Evolutionary conservation across 2,888 invertebrate genomes (phyloP).

Genomic region (Patella pellucida): DNA sequence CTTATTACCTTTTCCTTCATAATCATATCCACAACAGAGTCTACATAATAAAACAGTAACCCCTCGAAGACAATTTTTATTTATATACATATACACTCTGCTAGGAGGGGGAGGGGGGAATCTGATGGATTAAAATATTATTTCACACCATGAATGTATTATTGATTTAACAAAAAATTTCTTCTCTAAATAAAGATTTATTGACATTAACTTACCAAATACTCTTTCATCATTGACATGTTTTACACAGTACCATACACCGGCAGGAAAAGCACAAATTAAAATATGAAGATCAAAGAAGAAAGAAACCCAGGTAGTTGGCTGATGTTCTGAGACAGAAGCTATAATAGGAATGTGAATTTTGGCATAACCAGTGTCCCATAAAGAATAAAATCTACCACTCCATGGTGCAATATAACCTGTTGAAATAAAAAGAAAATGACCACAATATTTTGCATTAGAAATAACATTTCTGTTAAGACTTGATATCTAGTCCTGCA

Average conservation of each 20-base stretch:
- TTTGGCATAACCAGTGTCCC: slow-evolving; percentile 99
- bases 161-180: too few species aligned
- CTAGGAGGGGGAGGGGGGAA: too few species aligned
- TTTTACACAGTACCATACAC: slow-evolving; percentile 98
- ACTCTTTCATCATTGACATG: slow-evolving; percentile 97
- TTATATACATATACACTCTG: too few species aligned
- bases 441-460: neutral
- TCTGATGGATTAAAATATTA: too few species aligned
- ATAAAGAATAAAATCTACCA: slow-evolving; percentile 96
- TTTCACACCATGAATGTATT: too few species aligned
- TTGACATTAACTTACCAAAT: slow-evolving; percentile 81
- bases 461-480: too few species aligned
- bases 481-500: too few species aligned
- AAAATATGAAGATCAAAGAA: slow-evolving; percentile 97
- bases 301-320: slow-evolving; percentile 93
- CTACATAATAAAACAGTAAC: too few species aligned
- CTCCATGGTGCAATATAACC: slow-evolving; percentile 96
- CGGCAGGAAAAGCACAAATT: slow-evolving; percentile 96
- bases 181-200: too few species aligned
- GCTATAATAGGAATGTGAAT: slow-evolving; percentile 99
- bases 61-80: too few species aligned
- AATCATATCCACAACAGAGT: too few species aligned
- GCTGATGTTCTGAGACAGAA: slow-evolving; percentile 99
- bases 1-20: too few species aligned
- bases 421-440: slow-evolving; percentile 42